phyloP scores from a whole-genome alignment of 2,113 vertebrate species.

The Peromyscus leucopus region DNA sequence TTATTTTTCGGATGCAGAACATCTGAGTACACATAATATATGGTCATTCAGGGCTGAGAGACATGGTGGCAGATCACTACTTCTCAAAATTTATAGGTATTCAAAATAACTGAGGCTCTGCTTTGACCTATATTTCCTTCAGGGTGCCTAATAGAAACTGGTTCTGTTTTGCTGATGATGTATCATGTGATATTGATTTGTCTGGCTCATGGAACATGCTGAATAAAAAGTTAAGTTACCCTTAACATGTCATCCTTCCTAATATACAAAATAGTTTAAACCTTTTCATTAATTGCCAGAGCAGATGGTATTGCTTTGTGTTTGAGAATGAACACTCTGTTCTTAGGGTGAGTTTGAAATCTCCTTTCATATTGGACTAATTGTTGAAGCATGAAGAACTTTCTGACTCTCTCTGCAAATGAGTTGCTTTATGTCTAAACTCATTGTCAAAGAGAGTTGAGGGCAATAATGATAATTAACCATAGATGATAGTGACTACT shows the following conservation, averaged over 20 bases:
- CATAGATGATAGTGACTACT: background rate
- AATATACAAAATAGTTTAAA: background rate
- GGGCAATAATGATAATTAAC: background rate
- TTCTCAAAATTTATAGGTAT: background rate
- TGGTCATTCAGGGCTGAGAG: background rate
- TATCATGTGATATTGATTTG: background rate
- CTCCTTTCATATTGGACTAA: background rate
- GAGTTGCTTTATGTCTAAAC: background rate
- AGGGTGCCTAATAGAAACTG: background rate
- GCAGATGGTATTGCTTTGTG: conserved; percentile 2
- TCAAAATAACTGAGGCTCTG: background rate
- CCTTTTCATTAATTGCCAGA: background rate
- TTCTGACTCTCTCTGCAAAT: background rate
- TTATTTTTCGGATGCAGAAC: background rate
- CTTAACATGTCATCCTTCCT: background rate
- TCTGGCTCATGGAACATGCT: background rate
- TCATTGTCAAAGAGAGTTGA: background rate
- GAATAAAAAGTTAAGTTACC: background rate
- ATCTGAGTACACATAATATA: background rate
- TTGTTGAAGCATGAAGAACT: background rate
- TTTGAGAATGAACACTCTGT: background rate
- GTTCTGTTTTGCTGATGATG: background rate
- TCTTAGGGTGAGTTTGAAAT: background rate
- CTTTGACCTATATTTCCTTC: conserved; percentile 16
- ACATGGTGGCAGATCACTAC: background rate